These are phyloP conservation scores for Varanus salvator DNA, from an alignment of 2,113 vertebrate species.

Conservation along the genomic window DNA sequence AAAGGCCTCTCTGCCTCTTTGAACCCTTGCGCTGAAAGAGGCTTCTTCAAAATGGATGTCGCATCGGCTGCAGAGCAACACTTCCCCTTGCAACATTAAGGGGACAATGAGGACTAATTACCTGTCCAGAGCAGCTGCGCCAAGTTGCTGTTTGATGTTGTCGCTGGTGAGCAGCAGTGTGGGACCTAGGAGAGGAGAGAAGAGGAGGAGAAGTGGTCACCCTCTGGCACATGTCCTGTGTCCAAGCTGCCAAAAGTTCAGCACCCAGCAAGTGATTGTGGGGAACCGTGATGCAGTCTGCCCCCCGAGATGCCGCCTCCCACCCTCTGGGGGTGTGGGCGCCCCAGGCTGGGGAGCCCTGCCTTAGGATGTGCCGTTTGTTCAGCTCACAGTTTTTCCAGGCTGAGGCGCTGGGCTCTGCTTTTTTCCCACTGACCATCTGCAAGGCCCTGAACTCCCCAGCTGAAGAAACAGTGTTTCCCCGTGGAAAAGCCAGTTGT, in stretches of 20 bases:
- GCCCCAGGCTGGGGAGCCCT: too few species aligned
- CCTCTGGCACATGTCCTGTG: not conserved
- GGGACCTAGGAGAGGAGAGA: conserved; percentile 79
- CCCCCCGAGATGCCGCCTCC: too few species aligned
- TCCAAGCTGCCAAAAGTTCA: not conserved
- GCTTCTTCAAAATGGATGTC: too few species aligned
- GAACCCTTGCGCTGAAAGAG: too few species aligned
- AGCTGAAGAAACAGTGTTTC: not conserved
- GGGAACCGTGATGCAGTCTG: too few species aligned
- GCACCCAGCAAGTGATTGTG: too few species aligned
- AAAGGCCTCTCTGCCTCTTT: too few species aligned
- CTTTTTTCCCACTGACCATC: not conserved
- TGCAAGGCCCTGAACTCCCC: not conserved
- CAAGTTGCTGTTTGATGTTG: conserved; percentile 89
- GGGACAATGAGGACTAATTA: conserved; percentile 43
- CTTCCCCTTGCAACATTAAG: not conserved
- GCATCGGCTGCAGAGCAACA: not conserved
- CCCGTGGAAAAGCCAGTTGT: not conserved
- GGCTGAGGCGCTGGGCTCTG: too few species aligned
- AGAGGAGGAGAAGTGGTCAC: not conserved
- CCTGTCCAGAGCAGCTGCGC: conserved; percentile 93
- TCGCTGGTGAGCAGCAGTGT: conserved; percentile 91
- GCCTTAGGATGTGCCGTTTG: not conserved
- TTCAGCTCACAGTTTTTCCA: not conserved
- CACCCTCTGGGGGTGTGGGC: too few species aligned